Percentiles rank a stretch among this genome's conserved stretches.
Evolutionary conservation across 2,888 invertebrate species (phyloP).

Genomic region (Monochamus alternatus): DNA sequence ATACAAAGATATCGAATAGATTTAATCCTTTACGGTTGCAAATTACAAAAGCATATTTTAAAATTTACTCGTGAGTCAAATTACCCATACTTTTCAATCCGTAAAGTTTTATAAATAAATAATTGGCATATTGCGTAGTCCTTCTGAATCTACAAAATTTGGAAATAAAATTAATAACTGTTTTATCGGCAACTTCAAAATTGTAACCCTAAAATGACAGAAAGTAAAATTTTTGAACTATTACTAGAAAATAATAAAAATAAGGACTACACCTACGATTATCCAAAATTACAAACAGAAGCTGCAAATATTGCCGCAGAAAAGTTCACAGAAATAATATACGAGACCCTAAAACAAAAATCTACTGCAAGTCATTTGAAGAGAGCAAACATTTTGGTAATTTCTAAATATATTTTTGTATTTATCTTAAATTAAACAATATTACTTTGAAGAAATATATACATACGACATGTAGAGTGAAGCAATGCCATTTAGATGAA

Average conservation of each 20-base stretch:
- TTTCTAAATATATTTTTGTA: background rate
- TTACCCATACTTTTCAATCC: too few species aligned
- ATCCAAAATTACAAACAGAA: slow-evolving; percentile 51
- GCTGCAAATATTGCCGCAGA: slow-evolving; percentile 46
- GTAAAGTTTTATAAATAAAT: background rate
- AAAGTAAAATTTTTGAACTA: slow-evolving; percentile 49
- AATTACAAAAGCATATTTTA: too few species aligned
- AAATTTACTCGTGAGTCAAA: too few species aligned
- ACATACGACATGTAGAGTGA: slow-evolving; percentile 46
- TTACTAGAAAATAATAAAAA: slow-evolving; percentile 43
- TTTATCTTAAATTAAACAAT: background rate
- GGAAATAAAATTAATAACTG: background rate
- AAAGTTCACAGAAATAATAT: slow-evolving; percentile 53
- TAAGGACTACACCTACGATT: slow-evolving; percentile 40
- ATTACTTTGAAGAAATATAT: slow-evolving; percentile 49
- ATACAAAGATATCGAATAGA: too few species aligned
- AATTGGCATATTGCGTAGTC: background rate
- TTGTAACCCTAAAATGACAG: slow-evolving; percentile 42
- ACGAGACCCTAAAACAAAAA: slow-evolving; percentile 53
- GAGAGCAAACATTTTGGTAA: slow-evolving; percentile 54
- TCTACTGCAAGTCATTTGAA: slow-evolving; percentile 49
- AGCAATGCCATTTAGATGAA: slow-evolving; percentile 38
- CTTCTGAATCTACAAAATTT: background rate
- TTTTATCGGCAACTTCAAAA: slow-evolving; percentile 5
- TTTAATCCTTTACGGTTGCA: too few species aligned